phyloP scores from a whole-genome alignment of 2,113 vertebrate genomes.

The Bubo scandiacus region DNA sequence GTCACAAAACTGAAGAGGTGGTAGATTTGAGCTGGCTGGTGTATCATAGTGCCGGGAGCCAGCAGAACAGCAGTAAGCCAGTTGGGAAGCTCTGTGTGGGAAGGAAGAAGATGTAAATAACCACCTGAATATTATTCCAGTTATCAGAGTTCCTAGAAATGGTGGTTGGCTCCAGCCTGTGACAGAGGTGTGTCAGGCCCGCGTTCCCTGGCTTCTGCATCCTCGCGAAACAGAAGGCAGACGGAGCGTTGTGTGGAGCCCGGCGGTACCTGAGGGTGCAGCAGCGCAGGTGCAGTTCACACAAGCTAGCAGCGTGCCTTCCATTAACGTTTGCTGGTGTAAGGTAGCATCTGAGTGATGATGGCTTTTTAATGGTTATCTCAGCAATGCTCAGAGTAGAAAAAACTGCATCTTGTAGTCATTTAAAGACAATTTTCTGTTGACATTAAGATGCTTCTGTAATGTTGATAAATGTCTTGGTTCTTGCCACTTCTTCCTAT shows the following conservation, averaged over 20 bases:
- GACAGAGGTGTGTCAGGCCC: accelerated
- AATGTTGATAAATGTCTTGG: constrained; percentile 1
- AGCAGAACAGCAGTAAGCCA: background rate
- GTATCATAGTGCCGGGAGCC: accelerated
- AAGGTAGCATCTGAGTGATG: background rate
- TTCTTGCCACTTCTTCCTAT: background rate
- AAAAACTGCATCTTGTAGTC: background rate
- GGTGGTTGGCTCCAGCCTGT: background rate
- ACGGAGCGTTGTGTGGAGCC: background rate
- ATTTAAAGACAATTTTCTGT: constrained; percentile 43
- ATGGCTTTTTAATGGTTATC: constrained; percentile 37
- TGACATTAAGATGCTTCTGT: background rate
- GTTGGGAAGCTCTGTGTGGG: background rate
- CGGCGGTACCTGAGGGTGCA: background rate
- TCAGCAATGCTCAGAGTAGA: background rate
- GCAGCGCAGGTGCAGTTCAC: background rate
- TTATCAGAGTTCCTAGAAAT: accelerated
- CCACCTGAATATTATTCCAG: background rate
- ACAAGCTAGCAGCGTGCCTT: accelerated
- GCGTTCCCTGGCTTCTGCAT: background rate
- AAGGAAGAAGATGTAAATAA: background rate
- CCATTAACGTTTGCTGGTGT: background rate
- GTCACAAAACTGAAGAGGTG: background rate
- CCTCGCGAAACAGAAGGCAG: background rate
- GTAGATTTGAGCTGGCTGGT: background rate